These are phyloP conservation scores for Acrobasis repandana DNA, from an alignment of 2,888 invertebrate species.

Conservation along the genomic window DNA sequence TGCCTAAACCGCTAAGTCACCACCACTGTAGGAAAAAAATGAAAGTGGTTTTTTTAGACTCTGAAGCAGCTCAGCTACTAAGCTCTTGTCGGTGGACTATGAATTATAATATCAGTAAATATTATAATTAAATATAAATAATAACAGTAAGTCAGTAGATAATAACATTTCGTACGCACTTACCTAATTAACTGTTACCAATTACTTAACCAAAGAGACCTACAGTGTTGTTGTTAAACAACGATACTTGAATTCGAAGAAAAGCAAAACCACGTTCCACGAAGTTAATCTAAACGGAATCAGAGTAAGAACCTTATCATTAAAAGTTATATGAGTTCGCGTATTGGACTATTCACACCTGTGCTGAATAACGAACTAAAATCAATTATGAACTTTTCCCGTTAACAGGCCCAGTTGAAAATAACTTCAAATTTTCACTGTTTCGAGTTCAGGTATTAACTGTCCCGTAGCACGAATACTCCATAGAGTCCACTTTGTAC, in stretches of 20 bases:
- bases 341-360: slow-evolving; percentile 9
- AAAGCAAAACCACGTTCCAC: neutral
- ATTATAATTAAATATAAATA: no score
- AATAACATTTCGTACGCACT: no score
- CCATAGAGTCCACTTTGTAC: neutral
- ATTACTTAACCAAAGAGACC: neutral
- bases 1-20: no score
- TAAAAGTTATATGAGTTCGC: slow-evolving; percentile 12
- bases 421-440: slow-evolving; percentile 7
- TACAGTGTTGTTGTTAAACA: neutral
- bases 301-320: neutral
- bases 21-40: no score
- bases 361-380: slow-evolving; percentile 1
- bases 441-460: slow-evolving; percentile 2
- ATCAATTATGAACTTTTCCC: slow-evolving; percentile 15
- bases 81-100: no score
- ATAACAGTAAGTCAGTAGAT: no score
- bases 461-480: neutral
- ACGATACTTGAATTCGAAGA: neutral
- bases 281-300: neutral
- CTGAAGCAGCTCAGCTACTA: no score
- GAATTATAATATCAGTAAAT: no score
- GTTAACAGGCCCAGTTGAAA: slow-evolving; percentile 8
- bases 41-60: no score
- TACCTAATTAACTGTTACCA: no score